These are phyloP conservation scores for Oikopleura albicans DNA, from an alignment of 23 tunicate genomes.

Conservation along the genomic window DNA sequence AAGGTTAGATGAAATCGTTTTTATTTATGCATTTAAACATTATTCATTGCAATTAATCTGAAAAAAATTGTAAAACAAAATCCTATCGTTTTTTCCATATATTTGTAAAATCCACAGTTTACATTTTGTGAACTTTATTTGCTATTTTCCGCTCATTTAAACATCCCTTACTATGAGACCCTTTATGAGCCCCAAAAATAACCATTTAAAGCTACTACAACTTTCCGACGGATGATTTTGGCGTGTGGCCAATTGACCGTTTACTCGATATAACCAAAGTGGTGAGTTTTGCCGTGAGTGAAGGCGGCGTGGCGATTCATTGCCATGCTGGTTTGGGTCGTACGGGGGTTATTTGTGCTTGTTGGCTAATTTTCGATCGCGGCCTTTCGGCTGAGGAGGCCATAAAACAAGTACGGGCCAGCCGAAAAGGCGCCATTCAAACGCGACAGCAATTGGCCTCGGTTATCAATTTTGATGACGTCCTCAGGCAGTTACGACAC, in stretches of 20 bases:
- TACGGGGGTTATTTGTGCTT: constrained; percentile 31
- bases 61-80: too few relatives aligned
- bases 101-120: too few relatives aligned
- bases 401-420: constrained; percentile 37
- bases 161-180: too few relatives aligned
- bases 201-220: too few relatives aligned
- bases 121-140: too few relatives aligned
- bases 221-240: constrained; percentile 83
- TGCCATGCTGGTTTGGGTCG: constrained; percentile 95
- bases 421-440: constrained; percentile 63
- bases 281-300: constrained; percentile 68
- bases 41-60: too few relatives aligned
- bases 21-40: too few relatives aligned
- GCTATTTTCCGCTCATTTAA: too few relatives aligned
- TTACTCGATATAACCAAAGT: constrained; percentile 87
- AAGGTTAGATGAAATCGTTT: too few relatives aligned
- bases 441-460: constrained; percentile 82
- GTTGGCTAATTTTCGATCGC: background rate
- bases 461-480: constrained; percentile 51
- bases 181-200: constrained; percentile 57
- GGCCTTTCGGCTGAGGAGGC: constrained; percentile 64
- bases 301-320: constrained; percentile 85
- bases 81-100: too few relatives aligned
- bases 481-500: constrained; percentile 32
- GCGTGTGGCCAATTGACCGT: constrained; percentile 47